Evolutionary conservation across 2,888 invertebrate genomes (phyloP).

Genomic region (Morinoia aosen): DNA sequence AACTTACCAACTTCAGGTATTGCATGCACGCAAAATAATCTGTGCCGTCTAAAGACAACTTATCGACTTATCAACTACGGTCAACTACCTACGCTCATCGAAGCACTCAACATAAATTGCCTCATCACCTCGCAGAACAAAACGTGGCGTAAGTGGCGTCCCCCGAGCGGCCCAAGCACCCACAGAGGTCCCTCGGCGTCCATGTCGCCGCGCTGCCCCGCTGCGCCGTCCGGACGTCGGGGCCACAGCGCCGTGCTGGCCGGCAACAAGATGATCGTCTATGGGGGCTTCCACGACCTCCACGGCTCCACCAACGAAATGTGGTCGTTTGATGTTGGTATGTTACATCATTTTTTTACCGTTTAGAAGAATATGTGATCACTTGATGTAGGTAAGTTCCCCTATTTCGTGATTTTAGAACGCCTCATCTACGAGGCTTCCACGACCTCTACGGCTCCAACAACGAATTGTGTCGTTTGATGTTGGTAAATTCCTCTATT

Average conservation of each 20-base stretch:
- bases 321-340: conserved; percentile 76
- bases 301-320: conserved; percentile 87
- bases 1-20: no score
- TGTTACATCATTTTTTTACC: no score
- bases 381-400: no score
- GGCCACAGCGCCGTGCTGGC: conserved; percentile 88
- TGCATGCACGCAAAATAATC: no score
- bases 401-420: no score
- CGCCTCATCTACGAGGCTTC: conserved; percentile 89
- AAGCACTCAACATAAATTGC: no score
- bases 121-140: conserved; percentile 72
- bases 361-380: neutral
- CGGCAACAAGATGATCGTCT: conserved; percentile 84
- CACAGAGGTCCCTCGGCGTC: conserved; percentile 1
- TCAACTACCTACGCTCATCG: no score
- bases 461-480: conserved; percentile 81
- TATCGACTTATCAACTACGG: no score
- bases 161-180: conserved; percentile 67
- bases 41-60: no score
- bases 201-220: conserved; percentile 61
- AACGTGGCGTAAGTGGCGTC: conserved; percentile 76
- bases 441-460: conserved; percentile 87
- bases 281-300: conserved; percentile 89
- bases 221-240: conserved; percentile 82
- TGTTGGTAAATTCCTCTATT: no score